Percentiles rank a stretch among this genome's conserved stretches.
Evolutionary conservation across 2,888 invertebrate species (phyloP).

Genomic region (Stenolophus ochropezus): DNA sequence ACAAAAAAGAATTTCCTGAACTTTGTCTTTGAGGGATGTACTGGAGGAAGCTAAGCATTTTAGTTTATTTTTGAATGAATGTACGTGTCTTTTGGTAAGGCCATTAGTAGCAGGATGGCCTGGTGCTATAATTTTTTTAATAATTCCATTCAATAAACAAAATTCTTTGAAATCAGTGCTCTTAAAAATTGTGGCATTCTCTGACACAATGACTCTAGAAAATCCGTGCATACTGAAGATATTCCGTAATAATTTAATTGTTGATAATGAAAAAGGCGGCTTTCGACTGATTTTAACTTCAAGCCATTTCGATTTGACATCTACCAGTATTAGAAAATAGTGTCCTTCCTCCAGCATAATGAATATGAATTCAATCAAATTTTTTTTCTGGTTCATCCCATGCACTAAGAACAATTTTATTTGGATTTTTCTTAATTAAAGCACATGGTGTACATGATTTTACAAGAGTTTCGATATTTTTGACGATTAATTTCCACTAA

Average conservation of each 20-base stretch:
- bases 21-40: constrained; percentile 47
- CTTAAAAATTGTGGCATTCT: constrained; percentile 65
- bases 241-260: constrained; percentile 54
- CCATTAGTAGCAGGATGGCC: constrained; percentile 65
- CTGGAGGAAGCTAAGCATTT: constrained; percentile 8
- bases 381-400: constrained; percentile 61
- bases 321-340: constrained; percentile 63
- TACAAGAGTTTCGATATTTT: constrained; percentile 56
- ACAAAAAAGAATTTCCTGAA: constrained; percentile 57
- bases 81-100: constrained; percentile 65
- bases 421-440: constrained; percentile 37
- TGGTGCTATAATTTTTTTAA: constrained; percentile 61
- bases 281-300: constrained; percentile 59
- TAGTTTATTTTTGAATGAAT: constrained; percentile 62
- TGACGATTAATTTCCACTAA: constrained; percentile 49
- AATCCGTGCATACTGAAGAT: constrained; percentile 63
- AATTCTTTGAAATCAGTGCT: constrained; percentile 64
- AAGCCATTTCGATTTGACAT: constrained; percentile 63
- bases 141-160: constrained; percentile 61
- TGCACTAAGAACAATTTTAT: constrained; percentile 47
- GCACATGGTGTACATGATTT: constrained; percentile 58
- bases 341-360: constrained; percentile 61
- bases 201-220: constrained; percentile 64
- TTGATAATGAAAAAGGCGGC: constrained; percentile 54
- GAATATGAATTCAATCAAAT: constrained; percentile 60